A percentile compares a stretch with the other conserved stretches of the same genome.
phyloP scores from a whole-genome alignment of 2,797 vertebrate genomes.

The Pipistrellus pygmaeus region DNA sequence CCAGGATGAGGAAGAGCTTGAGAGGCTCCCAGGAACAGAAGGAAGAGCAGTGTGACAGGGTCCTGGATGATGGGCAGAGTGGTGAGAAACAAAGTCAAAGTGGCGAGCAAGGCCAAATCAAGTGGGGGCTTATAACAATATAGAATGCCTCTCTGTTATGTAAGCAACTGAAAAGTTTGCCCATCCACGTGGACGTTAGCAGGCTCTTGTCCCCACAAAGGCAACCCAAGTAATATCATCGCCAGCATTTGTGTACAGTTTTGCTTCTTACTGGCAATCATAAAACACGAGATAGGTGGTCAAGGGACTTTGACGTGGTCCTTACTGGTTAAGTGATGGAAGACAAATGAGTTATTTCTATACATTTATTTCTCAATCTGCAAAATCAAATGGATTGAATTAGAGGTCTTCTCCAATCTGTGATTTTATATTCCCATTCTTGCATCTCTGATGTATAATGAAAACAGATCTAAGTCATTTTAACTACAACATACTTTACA shows the following conservation, averaged over 20 bases:
- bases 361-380: background rate
- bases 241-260: background rate
- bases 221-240: background rate
- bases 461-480: background rate
- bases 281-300: background rate
- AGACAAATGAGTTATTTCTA: background rate
- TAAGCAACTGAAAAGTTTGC: background rate
- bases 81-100: background rate
- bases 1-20: background rate
- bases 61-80: background rate
- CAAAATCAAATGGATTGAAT: background rate
- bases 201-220: background rate
- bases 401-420: background rate
- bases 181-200: background rate
- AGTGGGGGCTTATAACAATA: background rate
- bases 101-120: background rate
- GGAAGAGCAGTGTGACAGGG: background rate
- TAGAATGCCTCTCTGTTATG: background rate
- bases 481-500: background rate
- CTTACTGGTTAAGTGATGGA: background rate
- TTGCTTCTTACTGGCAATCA: background rate
- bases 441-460: background rate
- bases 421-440: slow-evolving; percentile 16
- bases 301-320: background rate
- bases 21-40: background rate